A percentile compares a stretch with the other conserved stretches of the same genome.
Conservation (phyloP, 2,113 vertebrate genomes). For the Microcebus jonahi region DNA sequence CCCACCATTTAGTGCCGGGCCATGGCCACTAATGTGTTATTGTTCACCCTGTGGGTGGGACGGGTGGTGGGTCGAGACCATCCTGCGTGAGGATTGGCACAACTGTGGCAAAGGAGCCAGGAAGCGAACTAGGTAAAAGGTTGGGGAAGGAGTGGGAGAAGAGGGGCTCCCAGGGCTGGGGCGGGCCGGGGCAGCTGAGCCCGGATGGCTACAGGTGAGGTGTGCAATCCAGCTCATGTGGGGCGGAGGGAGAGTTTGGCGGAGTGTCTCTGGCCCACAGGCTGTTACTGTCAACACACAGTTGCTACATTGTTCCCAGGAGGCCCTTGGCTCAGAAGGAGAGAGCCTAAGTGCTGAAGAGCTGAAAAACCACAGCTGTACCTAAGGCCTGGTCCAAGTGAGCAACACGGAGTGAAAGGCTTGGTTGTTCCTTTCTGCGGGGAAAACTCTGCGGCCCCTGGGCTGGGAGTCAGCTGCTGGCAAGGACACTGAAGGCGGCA, state of each 20-base stretch:
- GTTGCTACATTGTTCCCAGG: conserved; percentile 76
- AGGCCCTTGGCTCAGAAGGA: conserved; percentile 70
- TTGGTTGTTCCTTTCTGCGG: conserved; percentile 62
- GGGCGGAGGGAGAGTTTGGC: conserved; percentile 58
- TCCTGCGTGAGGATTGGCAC: not conserved
- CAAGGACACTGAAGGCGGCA: not conserved
- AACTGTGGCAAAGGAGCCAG: not conserved
- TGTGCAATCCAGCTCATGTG: conserved; percentile 11
- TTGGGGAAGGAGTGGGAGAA: not conserved
- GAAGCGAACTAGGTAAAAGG: not conserved
- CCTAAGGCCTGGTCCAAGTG: conserved; percentile 12
- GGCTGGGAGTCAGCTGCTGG: conserved; percentile 46
- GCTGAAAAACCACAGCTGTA: conserved; percentile 75
- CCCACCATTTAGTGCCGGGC: not conserved
- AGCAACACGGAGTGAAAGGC: conserved; percentile 66
- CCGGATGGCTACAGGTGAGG: conserved; percentile 41
- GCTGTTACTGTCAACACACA: conserved; percentile 76
- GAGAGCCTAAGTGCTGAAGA: conserved; percentile 67
- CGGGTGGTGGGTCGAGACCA: not conserved
- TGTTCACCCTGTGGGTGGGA: conserved; percentile 32
- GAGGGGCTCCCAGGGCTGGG: not conserved
- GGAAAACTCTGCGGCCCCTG: conserved; percentile 28
- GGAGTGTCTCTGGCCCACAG: conserved; percentile 38
- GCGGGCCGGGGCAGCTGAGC: not conserved
- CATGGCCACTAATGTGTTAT: not conserved